Evolutionary conservation across 2,113 vertebrate species (phyloP), one percentile per base, ranked within the genome.

Genomic region (Sturnira hondurensis): DNA sequence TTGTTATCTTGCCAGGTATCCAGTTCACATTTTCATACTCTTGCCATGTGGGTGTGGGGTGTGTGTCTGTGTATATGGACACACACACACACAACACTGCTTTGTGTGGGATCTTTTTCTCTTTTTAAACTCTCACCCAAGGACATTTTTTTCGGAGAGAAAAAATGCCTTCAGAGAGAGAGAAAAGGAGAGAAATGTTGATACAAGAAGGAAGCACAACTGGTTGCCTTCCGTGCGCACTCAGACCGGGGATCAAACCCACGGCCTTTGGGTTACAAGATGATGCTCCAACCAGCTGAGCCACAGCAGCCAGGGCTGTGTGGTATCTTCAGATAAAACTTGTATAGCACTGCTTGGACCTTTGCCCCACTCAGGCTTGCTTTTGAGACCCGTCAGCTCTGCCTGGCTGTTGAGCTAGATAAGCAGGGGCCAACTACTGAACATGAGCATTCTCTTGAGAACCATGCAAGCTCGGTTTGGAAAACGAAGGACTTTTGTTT

Each of bases 401-500:
- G 43, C 2, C 45, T 54, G 54, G 70, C 15, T 9, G 63, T 80
- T 24, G 13, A 47, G 9, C 36, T 63, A 6, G 78, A 68, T 78
- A 89, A 73, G 71, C 50, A 3, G 0, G 16, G 38, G 43, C 38
- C 17, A 70, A 36, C 61, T 41, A 0, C 61, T 28, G 15, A 28
- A 45, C 38, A 26, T 88, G 71, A 95, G 85, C 78, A 24, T 68
- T 88, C 31, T 74, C 91, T 94, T 47, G 54, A 74, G 83, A 52
- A 88, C n/a, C n/a, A 68, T 65, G 83, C 15, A 2, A 0, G 0
- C 52, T 70, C 13, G 0, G 19, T 81, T 73, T 71, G 67, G 81
- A 84, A 86, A 56, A 50, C 20, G 92, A 54, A 68, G 86, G 33
- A 31, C 61, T 80, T 89, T 61, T 63, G 70, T 96, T 96, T 47